Base-by-base conservation (phyloP, 64 coral and sea anemone genomes). In the Catalaphyllia jardinei region DNA sequence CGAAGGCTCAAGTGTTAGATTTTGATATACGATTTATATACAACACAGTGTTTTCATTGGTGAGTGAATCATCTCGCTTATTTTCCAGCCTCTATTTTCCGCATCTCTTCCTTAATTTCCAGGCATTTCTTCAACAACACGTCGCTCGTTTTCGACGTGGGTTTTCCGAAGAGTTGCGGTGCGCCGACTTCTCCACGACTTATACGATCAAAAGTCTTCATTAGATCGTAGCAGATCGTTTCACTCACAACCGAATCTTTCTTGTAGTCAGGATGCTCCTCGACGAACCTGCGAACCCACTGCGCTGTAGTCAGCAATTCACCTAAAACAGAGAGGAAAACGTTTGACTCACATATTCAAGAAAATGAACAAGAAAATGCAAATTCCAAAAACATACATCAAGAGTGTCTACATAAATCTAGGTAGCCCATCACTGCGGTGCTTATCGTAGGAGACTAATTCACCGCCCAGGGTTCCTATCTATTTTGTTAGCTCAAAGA, bases 231-330 rank as follows among this genome's bases (percentile, higher is more conserved):
- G 85, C 88, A 92, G 33, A 99, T 99, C 35, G 60, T 71, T 27
- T 99, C 97, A 31, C 71, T 90, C 18, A 99, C 88, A n/a, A 99
- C 88, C 1, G 97, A 99, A 74, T 95, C 97, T 39, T 99, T 80
- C 54, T 91, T 93, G 79, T 99, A 99, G 1, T 93, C 94, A 9
- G 97, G 91, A 35, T 99, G 97, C 35, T 75, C 78, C 18, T 82
- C 78, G 5, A 99, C 94, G 60, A 95, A 99, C 29, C 79, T 86
- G 10, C 97, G 72, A 83, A 99, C 91, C 97, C 97, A 99, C 29
- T 92, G 94, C 3, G 97, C 97, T 64, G 97, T 99, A 15, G 97
- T 99, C 88, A 99, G 89, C 73, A 95, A 59, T 61, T 99, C 97
- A 69, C 97, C 97, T 99, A 27, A 67, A 73, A 8, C 38, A 50